Evolutionary conservation across 2,888 invertebrate species (phyloP), one percentile per base, ranked within the genome.

Genomic region (Lithosia quadra): DNA sequence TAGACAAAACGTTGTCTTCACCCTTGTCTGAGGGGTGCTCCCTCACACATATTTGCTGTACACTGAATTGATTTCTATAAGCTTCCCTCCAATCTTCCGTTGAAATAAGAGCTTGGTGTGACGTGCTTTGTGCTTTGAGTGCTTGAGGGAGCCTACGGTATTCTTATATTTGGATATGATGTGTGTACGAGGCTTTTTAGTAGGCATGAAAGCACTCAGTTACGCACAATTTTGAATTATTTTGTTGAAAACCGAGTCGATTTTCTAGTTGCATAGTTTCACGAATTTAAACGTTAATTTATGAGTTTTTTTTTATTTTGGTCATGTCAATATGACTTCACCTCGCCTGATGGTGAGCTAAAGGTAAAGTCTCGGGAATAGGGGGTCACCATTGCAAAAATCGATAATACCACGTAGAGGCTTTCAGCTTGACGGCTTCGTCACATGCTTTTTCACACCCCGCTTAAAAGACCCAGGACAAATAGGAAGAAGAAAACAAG

Each of bases 51-150:
- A 80, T 84, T 86, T 83, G 83, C 78, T 80, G 85, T 86, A 83
- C 86, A 77, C 78, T 79, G 91, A 91, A 92, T 91, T 92, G 92
- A 92, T 92, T 92, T 88, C 86, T 79, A 74, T 80, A 58, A 81
- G 80, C 83, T 74, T 84, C 87, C 87, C 85, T 84, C 77, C 63
- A 78, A 77, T 71, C 73, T 80, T 76, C 69, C 65, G 65, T 74
- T 63, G 60, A 64, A 67, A 65, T 73, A 76, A 78, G 75, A 73
- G 72, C 68, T 53, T 61, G 70, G 72, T 77, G 71, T 77, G 83
- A 82, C 80, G 71, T 81, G 77, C 77, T 83, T 86, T 86, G 86
- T 87, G 78, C 80, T 69, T 67, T 56, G 72, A 77, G 81, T 71
- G 63, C 62, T 15, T 10, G 13, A n/a, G 73, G 73, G 70, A 71